Evolutionary conservation across 2,797 vertebrate genomes (phyloP).

Genomic region (Sebastes baramenuke): DNA sequence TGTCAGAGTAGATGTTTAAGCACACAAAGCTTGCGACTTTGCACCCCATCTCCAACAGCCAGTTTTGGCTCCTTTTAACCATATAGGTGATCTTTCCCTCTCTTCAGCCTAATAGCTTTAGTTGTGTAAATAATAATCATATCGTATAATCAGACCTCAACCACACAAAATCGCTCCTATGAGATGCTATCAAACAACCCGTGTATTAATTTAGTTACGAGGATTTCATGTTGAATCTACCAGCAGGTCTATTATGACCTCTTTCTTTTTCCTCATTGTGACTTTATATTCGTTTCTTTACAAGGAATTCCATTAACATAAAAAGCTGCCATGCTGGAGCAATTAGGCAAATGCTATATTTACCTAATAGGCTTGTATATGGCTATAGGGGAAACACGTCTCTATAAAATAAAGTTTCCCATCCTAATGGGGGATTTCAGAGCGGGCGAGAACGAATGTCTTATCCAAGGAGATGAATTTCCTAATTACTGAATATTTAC

Average conservation of each 20-base stretch:
- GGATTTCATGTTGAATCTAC: not conserved
- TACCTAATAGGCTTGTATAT: conserved; percentile 57
- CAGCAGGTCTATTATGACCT: conserved; percentile 15
- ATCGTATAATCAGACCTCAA: not conserved
- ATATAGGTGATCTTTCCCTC: not conserved
- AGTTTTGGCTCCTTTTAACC: not conserved
- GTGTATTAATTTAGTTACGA: not conserved
- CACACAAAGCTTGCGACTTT: not conserved
- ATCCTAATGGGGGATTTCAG: conserved; percentile 57
- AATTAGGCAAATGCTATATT: conserved; percentile 72
- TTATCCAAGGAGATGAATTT: conserved; percentile 41
- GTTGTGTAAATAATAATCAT: not conserved
- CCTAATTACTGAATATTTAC: conserved; percentile 67
- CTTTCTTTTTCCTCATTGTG: conserved; percentile 43
- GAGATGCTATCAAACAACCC: not conserved
- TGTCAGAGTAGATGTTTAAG: not conserved
- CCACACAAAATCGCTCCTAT: not conserved
- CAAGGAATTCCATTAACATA: conserved; percentile 55
- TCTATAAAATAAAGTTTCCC: conserved; percentile 71
- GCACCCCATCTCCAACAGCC: not conserved
- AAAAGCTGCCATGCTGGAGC: conserved; percentile 61
- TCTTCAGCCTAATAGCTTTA: not conserved
- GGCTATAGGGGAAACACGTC: conserved; percentile 62
- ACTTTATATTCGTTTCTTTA: conserved; percentile 48
- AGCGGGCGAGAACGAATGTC: conserved; percentile 39